A percentile compares a stretch with the other conserved stretches of the same genome.
Evolutionary conservation across 2,888 invertebrate genomes (phyloP).

Genomic region (Pollenia griseotomentosa): DNA sequence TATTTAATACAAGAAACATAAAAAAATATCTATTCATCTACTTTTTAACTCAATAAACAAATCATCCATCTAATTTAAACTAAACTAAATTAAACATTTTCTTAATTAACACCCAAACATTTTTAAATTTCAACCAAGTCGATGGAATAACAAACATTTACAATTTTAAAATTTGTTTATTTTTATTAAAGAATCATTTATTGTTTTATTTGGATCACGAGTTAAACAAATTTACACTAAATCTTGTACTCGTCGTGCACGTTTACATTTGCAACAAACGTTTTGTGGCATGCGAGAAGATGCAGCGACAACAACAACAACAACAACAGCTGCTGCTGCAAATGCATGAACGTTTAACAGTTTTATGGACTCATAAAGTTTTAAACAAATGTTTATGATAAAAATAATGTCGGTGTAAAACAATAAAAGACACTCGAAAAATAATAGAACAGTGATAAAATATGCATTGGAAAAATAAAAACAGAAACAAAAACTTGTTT

Average conservation of each 20-base stretch:
- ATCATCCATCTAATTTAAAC: slow-evolving; percentile 23
- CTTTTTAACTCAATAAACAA: slow-evolving; percentile 8
- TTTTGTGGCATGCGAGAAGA: no score
- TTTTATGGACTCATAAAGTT: slow-evolving; percentile 22
- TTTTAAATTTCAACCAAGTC: slow-evolving; percentile 27
- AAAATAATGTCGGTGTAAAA: slow-evolving; percentile 4
- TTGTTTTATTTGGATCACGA: slow-evolving; percentile 47
- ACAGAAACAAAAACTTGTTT: neutral
- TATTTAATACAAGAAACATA: no score
- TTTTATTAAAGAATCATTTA: slow-evolving; percentile 7
- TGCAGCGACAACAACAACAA: no score
- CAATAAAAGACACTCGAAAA: neutral
- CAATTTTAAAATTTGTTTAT: slow-evolving; percentile 43
- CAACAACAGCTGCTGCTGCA: no score
- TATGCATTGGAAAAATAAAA: neutral
- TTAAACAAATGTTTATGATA: slow-evolving; percentile 3
- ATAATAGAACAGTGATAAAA: neutral
- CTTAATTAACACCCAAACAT: slow-evolving; percentile 27
- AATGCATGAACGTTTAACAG: no score
- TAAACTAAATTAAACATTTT: slow-evolving; percentile 47
- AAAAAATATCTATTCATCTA: no score
- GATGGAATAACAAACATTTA: slow-evolving; percentile 17
- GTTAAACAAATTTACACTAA: slow-evolving; percentile 24
- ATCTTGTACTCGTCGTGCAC: neutral
- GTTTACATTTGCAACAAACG: neutral